These are phyloP conservation scores for Onychostoma macrolepis DNA, from an alignment of 2,113 vertebrate species.

Conservation along the genomic window DNA sequence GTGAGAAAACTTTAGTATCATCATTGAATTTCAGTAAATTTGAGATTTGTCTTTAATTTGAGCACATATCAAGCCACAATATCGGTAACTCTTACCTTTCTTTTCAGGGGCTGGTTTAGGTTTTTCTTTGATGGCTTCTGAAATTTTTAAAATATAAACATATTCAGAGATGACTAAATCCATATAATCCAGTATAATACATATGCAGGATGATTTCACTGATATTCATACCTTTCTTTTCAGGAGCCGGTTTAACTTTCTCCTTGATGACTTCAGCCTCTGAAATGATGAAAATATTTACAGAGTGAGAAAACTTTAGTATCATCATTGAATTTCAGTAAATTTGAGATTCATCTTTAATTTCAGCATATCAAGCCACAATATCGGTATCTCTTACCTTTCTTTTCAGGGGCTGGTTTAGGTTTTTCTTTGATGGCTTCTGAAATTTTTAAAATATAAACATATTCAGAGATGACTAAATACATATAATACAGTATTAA, in stretches of 20 bases:
- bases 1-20: neutral
- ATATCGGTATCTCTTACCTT: conserved; percentile 14
- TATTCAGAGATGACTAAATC: neutral
- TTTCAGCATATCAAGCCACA: no score
- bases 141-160: neutral
- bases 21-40: neutral
- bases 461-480: no score
- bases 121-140: conserved; percentile 12
- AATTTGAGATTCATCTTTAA: no score
- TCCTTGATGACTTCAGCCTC: conserved; percentile 43
- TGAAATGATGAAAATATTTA: neutral
- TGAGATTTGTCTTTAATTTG: neutral
- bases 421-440: conserved; percentile 63
- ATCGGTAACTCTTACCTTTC: neutral
- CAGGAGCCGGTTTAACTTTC: conserved; percentile 48
- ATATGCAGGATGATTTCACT: no score
- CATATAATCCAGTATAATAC: no score
- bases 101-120: neutral
- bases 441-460: no score
- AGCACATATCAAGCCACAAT: neutral
- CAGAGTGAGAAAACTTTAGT: no score
- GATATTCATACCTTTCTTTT: no score
- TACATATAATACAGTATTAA: neutral
- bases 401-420: conserved; percentile 60
- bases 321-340: no score